Percentiles rank a stretch among this genome's conserved stretches.
Conservation (phyloP, 2,113 vertebrate genomes). For the Gila orcuttii region DNA sequence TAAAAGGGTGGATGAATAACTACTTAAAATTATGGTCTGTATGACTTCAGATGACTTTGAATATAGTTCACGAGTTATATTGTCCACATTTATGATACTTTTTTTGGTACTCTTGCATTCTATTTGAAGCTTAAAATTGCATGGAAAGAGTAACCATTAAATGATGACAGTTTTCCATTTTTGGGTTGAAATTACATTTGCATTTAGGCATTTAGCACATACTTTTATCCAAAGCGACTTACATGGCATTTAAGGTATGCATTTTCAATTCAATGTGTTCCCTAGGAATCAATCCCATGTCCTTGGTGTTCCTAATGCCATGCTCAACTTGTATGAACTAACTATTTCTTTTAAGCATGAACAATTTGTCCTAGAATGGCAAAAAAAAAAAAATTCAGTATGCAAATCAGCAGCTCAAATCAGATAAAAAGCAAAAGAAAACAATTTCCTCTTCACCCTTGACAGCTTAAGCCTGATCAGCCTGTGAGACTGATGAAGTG, state of each 20-base stretch:
- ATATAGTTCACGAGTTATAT: too few species aligned
- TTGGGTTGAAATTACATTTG: neutral
- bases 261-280: neutral
- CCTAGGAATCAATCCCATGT: neutral
- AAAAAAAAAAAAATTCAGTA: too few species aligned
- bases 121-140: neutral
- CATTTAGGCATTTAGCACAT: neutral
- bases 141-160: neutral
- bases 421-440: neutral
- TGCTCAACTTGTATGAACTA: neutral
- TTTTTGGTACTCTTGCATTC: too few species aligned
- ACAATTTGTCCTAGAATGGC: neutral
- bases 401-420: neutral
- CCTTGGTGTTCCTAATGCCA: neutral
- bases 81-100: too few species aligned
- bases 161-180: neutral
- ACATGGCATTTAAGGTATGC: neutral
- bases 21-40: too few species aligned
- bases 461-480: constrained; percentile 2
- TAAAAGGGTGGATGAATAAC: too few species aligned
- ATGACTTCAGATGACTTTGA: too few species aligned
- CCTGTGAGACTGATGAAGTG: constrained; percentile 21
- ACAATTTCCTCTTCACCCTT: constrained; percentile 14
- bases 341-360: neutral
- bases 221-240: neutral